Evolutionary conservation across 2,888 invertebrate species (phyloP).

Genomic region (Seira sanloemensis): DNA sequence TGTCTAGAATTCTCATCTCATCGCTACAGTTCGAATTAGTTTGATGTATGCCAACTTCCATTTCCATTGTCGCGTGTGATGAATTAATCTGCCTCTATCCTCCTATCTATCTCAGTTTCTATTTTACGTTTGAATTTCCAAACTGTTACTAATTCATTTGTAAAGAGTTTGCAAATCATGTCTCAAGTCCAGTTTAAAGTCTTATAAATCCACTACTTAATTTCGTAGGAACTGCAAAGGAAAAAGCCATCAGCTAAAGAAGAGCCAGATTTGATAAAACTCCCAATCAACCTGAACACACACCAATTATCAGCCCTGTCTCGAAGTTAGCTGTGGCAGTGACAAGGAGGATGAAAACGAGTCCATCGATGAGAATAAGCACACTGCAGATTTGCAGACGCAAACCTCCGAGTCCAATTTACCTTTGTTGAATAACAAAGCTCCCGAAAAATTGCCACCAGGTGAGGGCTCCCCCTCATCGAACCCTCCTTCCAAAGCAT

Average conservation of each 20-base stretch:
- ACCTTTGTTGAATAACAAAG: slow-evolving; percentile 31
- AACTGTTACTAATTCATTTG: neutral
- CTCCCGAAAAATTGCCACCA: slow-evolving; percentile 6
- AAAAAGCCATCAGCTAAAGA: slow-evolving; percentile 46
- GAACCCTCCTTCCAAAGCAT: slow-evolving; percentile 36
- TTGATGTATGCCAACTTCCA: slow-evolving; percentile 50
- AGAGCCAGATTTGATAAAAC: slow-evolving; percentile 59
- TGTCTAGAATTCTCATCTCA: slow-evolving; percentile 25
- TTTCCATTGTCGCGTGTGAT: slow-evolving; percentile 50
- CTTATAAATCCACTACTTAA: neutral
- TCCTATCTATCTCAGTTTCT: neutral
- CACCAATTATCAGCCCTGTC: neutral
- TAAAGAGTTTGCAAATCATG: no score
- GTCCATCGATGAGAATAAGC: neutral
- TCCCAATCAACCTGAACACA: slow-evolving; percentile 18
- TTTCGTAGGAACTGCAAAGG: slow-evolving; percentile 47
- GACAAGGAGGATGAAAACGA: neutral
- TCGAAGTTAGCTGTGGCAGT: neutral
- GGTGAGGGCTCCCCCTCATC: neutral
- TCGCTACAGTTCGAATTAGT: neutral
- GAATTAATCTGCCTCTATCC: slow-evolving; percentile 14
- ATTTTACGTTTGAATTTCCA: neutral
- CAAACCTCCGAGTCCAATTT: slow-evolving; percentile 34
- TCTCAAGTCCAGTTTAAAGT: no score
- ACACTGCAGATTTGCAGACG: slow-evolving; percentile 24